Evolutionary conservation across 2,888 invertebrate genomes (phyloP).

Genomic region (Nemoura dubitans): DNA sequence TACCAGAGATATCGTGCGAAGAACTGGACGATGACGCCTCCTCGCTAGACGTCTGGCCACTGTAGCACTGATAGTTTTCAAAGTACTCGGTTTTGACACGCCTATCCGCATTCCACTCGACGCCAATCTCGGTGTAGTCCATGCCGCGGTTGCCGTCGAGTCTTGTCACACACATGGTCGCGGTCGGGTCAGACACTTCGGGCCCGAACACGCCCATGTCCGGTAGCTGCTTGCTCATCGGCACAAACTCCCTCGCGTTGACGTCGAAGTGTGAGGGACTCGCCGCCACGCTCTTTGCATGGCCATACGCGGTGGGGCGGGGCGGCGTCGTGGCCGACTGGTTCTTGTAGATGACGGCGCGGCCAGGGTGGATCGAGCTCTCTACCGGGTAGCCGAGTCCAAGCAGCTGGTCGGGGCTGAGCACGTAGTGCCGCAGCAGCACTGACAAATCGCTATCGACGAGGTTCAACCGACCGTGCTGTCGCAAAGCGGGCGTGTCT

Average conservation of each 20-base stretch:
- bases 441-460: slow-evolving; percentile 66
- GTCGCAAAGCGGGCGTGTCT: slow-evolving; percentile 56
- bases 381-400: slow-evolving; percentile 78
- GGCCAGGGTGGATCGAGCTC: slow-evolving; percentile 67
- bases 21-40: slow-evolving; percentile 48
- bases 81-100: slow-evolving; percentile 32
- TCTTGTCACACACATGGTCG: slow-evolving; percentile 42
- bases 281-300: slow-evolving; percentile 55
- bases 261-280: slow-evolving; percentile 64
- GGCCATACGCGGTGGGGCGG: slow-evolving; percentile 53
- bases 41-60: slow-evolving; percentile 51
- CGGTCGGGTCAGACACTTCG: slow-evolving; percentile 23
- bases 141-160: slow-evolving; percentile 43
- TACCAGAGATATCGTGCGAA: slow-evolving; percentile 45
- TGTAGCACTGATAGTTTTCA: slow-evolving; percentile 23
- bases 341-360: slow-evolving; percentile 70
- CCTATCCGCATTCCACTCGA: slow-evolving; percentile 54
- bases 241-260: slow-evolving; percentile 75
- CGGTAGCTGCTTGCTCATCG: slow-evolving; percentile 55
- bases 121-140: slow-evolving; percentile 50
- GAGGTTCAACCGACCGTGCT: slow-evolving; percentile 61
- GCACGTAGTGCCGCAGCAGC: slow-evolving; percentile 69
- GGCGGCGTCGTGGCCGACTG: slow-evolving; percentile 47
- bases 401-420: slow-evolving; percentile 70
- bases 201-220: slow-evolving; percentile 39